Evolutionary conservation across 2,113 vertebrate species (phyloP).

Genomic region (Daboia siamensis): DNA sequence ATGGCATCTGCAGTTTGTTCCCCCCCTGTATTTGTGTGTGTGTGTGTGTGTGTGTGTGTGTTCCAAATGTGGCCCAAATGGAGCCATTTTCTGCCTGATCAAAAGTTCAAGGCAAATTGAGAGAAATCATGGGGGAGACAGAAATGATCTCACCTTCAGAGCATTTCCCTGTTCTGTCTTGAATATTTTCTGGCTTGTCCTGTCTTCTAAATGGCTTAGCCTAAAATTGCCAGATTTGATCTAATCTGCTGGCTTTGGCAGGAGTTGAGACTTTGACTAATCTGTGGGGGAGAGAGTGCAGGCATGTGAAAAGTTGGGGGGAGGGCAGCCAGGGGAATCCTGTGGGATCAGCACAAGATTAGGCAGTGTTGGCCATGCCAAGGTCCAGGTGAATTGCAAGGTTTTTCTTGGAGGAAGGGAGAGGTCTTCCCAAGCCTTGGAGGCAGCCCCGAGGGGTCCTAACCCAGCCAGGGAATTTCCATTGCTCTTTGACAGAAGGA

Average conservation of each 20-base stretch:
- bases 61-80: slow-evolving; percentile 26
- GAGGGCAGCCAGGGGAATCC: background rate
- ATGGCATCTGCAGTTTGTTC: background rate
- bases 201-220: background rate
- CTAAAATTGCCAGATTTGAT: slow-evolving; percentile 9
- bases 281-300: background rate
- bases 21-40: too few relatives aligned
- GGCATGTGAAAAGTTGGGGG: slow-evolving; percentile 1
- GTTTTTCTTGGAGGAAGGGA: background rate
- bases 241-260: slow-evolving; percentile 7
- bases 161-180: slow-evolving; percentile 18
- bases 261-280: background rate
- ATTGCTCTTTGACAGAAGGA: background rate
- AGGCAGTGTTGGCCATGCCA: background rate
- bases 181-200: slow-evolving; percentile 17
- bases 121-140: background rate
- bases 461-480: background rate
- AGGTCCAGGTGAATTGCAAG: background rate
- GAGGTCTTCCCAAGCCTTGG: background rate
- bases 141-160: slow-evolving; percentile 13
- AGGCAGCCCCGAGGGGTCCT: background rate
- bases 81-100: background rate
- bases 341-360: fast-evolving
- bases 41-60: background rate
- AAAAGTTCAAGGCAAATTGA: slow-evolving; percentile 17